Evolutionary conservation across 2,113 vertebrate genomes (phyloP), one percentile per base, ranked within the genome.

Genomic region (Panurus biarmicus): DNA sequence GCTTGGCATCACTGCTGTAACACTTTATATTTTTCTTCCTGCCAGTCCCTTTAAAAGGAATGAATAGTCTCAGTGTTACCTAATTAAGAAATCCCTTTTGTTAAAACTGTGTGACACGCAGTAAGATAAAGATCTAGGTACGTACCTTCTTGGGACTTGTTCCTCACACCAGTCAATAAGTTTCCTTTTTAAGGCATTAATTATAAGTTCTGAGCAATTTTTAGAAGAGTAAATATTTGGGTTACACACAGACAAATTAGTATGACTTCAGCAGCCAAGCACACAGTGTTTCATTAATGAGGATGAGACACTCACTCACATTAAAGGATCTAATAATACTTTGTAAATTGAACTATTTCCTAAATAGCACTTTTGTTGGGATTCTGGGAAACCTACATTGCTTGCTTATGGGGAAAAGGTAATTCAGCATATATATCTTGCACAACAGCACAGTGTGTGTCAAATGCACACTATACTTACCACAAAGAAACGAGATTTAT

Each of bases 401-500:
- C 17, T 85, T 94, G 25, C 31, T 69, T 73, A 66, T 60, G 42
- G 22, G n/a, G 61, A 80, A 90, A 72, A 83, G 33, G 24, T 23
- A 72, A 56, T 80, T 85, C 35, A 65, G 17, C 28, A n/a, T 56
- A 22, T 50, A 5, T 38, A n/a, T 25, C 12, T 51, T 86, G 23
- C 3, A 7, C 38, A 83, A 80, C 23, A 45, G 24, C 33, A 80
- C 14, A 57, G 23, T 20, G 4, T 69, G 42, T 83, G 36, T 65
- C 73, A 83, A 57, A 60, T 33, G 24, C 7, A 50, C 29, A 2
- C 24, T 47, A 21, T 93, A 95, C 95, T 91, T 86, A 97, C 97
- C 96, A 97, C 90, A 65, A 95, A 65, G 89, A 97, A 97, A 70
- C 35, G 29, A 72, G 50, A 67, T 44, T 76, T 83, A 31, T 48